A percentile compares a stretch with the other conserved stretches of the same genome.
phyloP scores from a whole-genome alignment of 2,797 vertebrate species.

The Alauda arvensis region DNA sequence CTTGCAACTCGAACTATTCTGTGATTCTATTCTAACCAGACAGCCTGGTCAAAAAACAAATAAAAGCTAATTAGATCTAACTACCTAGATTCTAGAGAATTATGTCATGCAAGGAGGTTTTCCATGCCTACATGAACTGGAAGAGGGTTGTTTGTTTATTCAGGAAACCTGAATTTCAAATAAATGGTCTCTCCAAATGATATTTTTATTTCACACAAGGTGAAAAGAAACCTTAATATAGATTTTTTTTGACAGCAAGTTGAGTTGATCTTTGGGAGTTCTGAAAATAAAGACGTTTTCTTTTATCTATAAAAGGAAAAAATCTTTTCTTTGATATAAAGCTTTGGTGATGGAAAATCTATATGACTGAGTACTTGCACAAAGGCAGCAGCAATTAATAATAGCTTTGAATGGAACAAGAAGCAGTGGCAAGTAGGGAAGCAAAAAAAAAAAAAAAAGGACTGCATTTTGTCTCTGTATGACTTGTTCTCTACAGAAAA shows the following conservation, averaged over 20 bases:
- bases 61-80: background rate
- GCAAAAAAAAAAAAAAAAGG: background rate
- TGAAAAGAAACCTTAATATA: background rate
- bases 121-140: background rate
- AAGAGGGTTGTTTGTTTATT: background rate
- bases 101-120: background rate
- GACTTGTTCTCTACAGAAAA: background rate
- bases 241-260: background rate
- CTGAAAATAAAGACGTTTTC: constrained; percentile 24
- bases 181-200: background rate
- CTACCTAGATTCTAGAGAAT: background rate
- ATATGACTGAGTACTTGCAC: background rate
- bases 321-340: background rate
- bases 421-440: background rate
- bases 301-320: background rate
- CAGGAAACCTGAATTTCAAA: background rate
- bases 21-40: background rate
- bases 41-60: background rate
- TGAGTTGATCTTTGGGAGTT: background rate
- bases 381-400: background rate
- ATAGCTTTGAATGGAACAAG: background rate
- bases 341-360: constrained; percentile 20
- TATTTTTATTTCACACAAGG: background rate
- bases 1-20: background rate
- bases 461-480: background rate